Conservation (phyloP, 2,113 vertebrate genomes). For the Gymnorhina tibicen region DNA sequence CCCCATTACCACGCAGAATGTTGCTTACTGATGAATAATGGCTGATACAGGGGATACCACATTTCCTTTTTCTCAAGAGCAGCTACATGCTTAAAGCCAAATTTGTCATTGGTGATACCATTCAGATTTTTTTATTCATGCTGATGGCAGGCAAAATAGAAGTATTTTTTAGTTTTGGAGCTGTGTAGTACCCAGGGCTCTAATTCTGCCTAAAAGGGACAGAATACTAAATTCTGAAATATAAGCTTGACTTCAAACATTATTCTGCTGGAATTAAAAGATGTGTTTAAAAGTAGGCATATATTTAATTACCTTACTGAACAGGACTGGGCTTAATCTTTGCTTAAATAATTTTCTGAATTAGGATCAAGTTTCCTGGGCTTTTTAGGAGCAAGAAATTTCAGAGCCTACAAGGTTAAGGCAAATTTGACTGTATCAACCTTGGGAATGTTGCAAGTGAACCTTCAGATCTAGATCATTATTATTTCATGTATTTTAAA, state of each 20-base stretch:
- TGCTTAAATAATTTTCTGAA: background rate
- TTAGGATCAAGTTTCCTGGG: background rate
- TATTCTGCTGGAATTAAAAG: background rate
- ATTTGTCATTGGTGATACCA: background rate
- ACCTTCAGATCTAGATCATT: background rate
- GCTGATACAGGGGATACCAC: background rate
- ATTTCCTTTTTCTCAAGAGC: background rate
- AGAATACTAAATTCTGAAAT: background rate
- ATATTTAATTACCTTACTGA: background rate
- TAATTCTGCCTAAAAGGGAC: background rate
- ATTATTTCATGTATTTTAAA: background rate
- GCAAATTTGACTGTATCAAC: background rate
- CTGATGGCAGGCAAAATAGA: background rate
- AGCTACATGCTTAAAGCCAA: background rate
- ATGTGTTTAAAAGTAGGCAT: background rate
- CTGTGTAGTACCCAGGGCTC: background rate
- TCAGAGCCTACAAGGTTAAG: background rate
- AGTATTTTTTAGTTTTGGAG: background rate
- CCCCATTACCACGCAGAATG: background rate
- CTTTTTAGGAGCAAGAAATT: background rate
- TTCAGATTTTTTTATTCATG: background rate
- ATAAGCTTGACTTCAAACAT: background rate
- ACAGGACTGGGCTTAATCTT: background rate
- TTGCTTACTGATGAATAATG: conserved; percentile 4
- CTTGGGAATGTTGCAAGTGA: background rate